Percentiles rank a stretch among this genome's conserved stretches.
Evolutionary conservation across 2,888 invertebrate species (phyloP).

Genomic region (Neria commutata): DNA sequence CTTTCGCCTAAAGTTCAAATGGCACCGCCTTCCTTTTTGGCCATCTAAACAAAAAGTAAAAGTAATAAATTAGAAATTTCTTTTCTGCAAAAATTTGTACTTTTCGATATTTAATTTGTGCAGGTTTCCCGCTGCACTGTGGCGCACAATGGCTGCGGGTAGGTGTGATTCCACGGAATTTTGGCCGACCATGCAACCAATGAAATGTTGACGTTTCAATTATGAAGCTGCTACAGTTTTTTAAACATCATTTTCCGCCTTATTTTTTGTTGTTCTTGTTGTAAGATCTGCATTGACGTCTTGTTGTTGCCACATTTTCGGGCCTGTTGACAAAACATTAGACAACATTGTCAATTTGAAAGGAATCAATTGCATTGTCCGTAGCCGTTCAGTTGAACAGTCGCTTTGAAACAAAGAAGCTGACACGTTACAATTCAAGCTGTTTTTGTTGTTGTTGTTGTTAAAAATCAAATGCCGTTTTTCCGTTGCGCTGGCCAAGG

Average conservation of each 20-base stretch:
- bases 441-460: background rate
- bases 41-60: no score
- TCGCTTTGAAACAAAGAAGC: background rate
- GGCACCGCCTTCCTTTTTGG: background rate
- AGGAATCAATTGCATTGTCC: slow-evolving; percentile 42
- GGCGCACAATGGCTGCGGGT: slow-evolving; percentile 14
- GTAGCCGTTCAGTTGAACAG: slow-evolving; percentile 6
- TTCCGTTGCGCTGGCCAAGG: background rate
- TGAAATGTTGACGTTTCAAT: slow-evolving; percentile 47
- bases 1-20: background rate
- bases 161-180: slow-evolving; percentile 51
- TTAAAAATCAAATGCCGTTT: no score
- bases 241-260: background rate
- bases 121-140: slow-evolving; percentile 14
- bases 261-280: background rate
- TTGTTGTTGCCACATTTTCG: slow-evolving; percentile 40
- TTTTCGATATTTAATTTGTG: slow-evolving; percentile 26
- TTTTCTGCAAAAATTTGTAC: background rate
- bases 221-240: slow-evolving; percentile 18
- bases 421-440: background rate
- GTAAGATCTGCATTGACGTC: background rate
- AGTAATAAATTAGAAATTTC: background rate
- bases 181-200: slow-evolving; percentile 20
- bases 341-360: slow-evolving; percentile 41
- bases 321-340: slow-evolving; percentile 53